phyloP scores from a whole-genome alignment of 2,888 invertebrate genomes.

The Lypha dubia region DNA sequence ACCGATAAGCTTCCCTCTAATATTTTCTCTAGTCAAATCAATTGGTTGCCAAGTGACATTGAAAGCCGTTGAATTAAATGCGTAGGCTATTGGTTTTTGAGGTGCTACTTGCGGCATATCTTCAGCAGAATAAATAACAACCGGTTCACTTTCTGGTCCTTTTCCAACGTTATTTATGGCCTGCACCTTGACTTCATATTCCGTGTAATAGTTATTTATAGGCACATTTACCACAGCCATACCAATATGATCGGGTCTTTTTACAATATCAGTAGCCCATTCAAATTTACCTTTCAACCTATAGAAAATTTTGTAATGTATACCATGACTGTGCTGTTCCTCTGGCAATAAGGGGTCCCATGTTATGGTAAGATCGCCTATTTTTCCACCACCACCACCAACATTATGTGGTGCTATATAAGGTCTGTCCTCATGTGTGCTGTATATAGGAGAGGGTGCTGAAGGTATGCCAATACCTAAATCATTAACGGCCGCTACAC shows the following conservation, averaged over 20 bases:
- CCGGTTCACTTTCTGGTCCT: conserved; percentile 91
- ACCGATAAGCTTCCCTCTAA: conserved; percentile 95
- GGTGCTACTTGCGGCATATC: conserved; percentile 97
- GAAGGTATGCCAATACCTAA: conserved; percentile 92
- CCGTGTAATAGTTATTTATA: conserved; percentile 89
- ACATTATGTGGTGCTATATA: conserved; percentile 91
- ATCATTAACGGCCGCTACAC: conserved; percentile 93
- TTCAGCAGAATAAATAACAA: conserved; percentile 92
- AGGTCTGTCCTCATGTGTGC: conserved; percentile 92
- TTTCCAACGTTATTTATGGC: conserved; percentile 91
- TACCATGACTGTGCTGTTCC: conserved; percentile 94
- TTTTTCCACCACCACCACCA: conserved; percentile 97
- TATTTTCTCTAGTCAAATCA: conserved; percentile 90
- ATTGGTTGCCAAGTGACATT: conserved; percentile 96
- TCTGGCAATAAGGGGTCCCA: conserved; percentile 92
- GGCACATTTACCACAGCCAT: conserved; percentile 91
- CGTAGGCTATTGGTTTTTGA: conserved; percentile 89
- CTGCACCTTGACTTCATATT: conserved; percentile 94
- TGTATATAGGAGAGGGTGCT: conserved; percentile 92
- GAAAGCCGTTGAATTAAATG: conserved; percentile 95
- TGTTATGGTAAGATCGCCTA: conserved; percentile 95
- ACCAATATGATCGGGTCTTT: conserved; percentile 88
- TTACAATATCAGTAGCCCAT: conserved; percentile 88
- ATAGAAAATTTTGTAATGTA: conserved; percentile 96
- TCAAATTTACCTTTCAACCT: conserved; percentile 90